phyloP scores from a whole-genome alignment of 2,888 invertebrate genomes.

The Chirona hameri region DNA sequence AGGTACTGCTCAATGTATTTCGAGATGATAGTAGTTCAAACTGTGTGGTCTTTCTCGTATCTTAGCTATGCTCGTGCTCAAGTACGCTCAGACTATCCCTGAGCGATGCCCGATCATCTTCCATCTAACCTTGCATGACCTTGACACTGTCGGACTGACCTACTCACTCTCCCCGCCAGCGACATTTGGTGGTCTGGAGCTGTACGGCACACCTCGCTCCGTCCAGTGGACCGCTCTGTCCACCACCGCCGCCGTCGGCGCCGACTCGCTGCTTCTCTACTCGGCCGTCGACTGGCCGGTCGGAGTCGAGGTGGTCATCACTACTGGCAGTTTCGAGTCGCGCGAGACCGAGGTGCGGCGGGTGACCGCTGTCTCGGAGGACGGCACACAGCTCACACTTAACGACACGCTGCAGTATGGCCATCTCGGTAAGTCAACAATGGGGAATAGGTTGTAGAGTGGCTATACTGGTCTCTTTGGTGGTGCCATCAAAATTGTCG shows the following conservation, averaged over 20 bases:
- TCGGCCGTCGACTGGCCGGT: slow-evolving; percentile 31
- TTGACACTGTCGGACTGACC: neutral
- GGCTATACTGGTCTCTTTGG: too few species aligned
- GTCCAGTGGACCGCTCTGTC: slow-evolving; percentile 31
- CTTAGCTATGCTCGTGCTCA: too few species aligned
- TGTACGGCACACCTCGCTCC: slow-evolving; percentile 29
- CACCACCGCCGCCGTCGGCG: slow-evolving; percentile 32
- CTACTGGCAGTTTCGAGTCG: slow-evolving; percentile 33
- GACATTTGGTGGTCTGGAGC: slow-evolving; percentile 34
- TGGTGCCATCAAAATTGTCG: too few species aligned
- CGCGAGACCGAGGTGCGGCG: slow-evolving; percentile 34
- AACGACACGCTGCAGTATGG: slow-evolving; percentile 30
- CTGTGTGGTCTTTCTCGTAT: too few species aligned
- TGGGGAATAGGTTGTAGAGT: too few species aligned
- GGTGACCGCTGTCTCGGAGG: slow-evolving; percentile 30
- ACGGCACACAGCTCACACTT: slow-evolving; percentile 28
- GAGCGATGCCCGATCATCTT: too few species aligned
- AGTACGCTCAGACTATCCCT: too few species aligned
- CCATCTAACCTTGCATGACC: too few species aligned
- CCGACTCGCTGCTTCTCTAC: slow-evolving; percentile 27
- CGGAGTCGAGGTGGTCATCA: slow-evolving; percentile 34
- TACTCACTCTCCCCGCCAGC: neutral
- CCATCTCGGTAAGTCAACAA: slow-evolving; percentile 33
- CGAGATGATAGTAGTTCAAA: too few species aligned
- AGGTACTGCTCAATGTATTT: too few species aligned